Evolutionary conservation across 2,888 invertebrate species (phyloP).

Genomic region (Papilio elwesi): DNA sequence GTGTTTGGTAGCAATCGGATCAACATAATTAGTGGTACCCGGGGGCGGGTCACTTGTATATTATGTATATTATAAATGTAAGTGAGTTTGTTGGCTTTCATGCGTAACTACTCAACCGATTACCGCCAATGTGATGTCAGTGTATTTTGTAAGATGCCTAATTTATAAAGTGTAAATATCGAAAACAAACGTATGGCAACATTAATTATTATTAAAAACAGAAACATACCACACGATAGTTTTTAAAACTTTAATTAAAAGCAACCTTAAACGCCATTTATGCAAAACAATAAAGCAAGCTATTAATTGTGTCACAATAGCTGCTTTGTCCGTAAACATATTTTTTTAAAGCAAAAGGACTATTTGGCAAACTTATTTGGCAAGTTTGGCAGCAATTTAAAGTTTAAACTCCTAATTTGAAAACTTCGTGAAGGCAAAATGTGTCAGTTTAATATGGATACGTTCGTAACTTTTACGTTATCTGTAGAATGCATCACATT

Average conservation of each 20-base stretch:
- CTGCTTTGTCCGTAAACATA: slow-evolving; percentile 26
- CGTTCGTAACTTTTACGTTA: neutral
- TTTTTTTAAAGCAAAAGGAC: slow-evolving; percentile 31
- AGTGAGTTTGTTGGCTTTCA: too few species aligned
- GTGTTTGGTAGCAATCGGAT: too few species aligned
- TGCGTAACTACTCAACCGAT: too few species aligned
- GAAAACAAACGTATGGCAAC: neutral
- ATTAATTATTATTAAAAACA: neutral
- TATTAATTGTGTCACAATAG: slow-evolving; percentile 36
- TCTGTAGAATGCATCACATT: neutral
- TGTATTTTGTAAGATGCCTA: neutral
- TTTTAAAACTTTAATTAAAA: neutral
- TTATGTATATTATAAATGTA: too few species aligned
- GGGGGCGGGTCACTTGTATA: too few species aligned
- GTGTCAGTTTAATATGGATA: neutral
- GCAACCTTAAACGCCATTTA: slow-evolving; percentile 36
- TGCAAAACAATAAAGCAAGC: slow-evolving; percentile 33
- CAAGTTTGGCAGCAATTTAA: slow-evolving; percentile 13
- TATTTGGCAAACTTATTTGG: slow-evolving; percentile 14
- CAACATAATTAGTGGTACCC: too few species aligned
- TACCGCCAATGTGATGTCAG: too few species aligned
- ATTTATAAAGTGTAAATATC: neutral
- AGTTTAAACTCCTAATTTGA: slow-evolving; percentile 1
- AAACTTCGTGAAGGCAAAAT: slow-evolving; percentile 14
- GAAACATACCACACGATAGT: slow-evolving; percentile 1